phyloP scores from a whole-genome alignment of 2,797 vertebrate genomes.

The Pangasius mekongensis region DNA sequence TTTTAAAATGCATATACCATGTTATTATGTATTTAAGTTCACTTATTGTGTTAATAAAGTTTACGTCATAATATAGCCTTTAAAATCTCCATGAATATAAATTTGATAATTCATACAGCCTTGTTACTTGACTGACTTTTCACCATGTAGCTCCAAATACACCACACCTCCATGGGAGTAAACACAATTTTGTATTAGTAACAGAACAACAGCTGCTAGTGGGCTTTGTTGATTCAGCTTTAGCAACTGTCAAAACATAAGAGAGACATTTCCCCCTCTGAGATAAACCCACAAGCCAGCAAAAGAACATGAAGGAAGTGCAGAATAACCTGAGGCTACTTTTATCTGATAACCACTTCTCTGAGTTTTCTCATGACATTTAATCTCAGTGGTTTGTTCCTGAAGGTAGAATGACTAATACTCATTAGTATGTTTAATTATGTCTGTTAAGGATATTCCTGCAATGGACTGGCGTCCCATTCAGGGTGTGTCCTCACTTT shows the following conservation, averaged over 20 bases:
- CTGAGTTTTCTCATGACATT: not conserved
- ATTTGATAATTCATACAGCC: not conserved
- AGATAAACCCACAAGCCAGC: not conserved
- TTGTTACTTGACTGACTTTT: slow-evolving; percentile 22
- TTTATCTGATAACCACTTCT: slow-evolving; percentile 1
- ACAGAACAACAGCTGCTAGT: slow-evolving; percentile 32
- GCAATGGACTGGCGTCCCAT: not conserved
- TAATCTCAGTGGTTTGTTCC: slow-evolving; percentile 6
- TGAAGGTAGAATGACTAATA: not conserved
- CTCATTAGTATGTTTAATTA: not conserved
- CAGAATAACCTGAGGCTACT: not conserved
- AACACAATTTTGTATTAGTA: slow-evolving; percentile 38
- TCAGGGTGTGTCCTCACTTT: not conserved
- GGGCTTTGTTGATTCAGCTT: slow-evolving; percentile 42
- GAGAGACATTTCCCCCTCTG: not conserved
- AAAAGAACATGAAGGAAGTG: not conserved
- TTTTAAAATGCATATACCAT: not conserved
- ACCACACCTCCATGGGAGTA: slow-evolving; percentile 30
- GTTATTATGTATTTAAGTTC: not conserved
- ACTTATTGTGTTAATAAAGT: not conserved
- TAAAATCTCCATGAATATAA: not conserved
- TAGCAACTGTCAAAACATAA: slow-evolving; percentile 47
- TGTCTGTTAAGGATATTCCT: not conserved
- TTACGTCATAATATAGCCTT: not conserved
- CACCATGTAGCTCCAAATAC: not conserved